Base-by-base conservation (phyloP, 2,888 invertebrate genomes). In the Pollenia griseotomentosa region DNA sequence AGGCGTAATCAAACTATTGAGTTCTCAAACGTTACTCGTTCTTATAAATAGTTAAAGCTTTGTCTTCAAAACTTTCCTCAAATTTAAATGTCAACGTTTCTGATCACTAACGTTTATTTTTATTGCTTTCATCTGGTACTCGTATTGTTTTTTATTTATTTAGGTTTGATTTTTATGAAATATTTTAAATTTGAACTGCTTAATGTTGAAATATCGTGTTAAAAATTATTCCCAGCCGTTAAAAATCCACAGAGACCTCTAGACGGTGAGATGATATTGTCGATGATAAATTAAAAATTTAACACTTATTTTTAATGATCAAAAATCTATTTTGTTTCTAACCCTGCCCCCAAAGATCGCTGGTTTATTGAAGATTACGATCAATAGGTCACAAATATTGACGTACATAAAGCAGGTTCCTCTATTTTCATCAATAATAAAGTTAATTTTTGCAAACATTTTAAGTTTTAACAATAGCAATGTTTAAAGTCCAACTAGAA, bases 141-240 rank as follows among this genome's bases (percentile, higher is more conserved):
- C 33, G 42, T n/a, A 33, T 23, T 74, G 63, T 44, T 14, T 65
- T 42, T 59, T n/a, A 51, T 74, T 63, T 75, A 59, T 81, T 63
- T 46, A 14, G 8, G 48, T 68, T 33, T 68, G 33, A 48, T 68
- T 68, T 33, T 68, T 68, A 68, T 68, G 23, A 48, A 10, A 33
- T 79, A 71, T 83, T 78, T 66, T 55, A 73, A 73, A 70, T 71
- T 84, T n/a, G 70, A 77, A 48, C 11, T 42, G 61, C 61, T 83
- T 82, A 82, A 82, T 82, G 66, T 74, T 68, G 66, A 51, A 57
- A 82, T 82, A 75, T 82, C 82, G 74, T 82, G 82, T 75, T 75
- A 33, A 48, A 74, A 74, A 48, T 61, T 44, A 12, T 68, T 51
- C 51, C 0, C 40, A 53, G 33, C 53, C 68, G 48, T 66, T 33